phyloP scores from a whole-genome alignment of 2,888 invertebrate genomes.

The Disparrhopalites patrizii region DNA sequence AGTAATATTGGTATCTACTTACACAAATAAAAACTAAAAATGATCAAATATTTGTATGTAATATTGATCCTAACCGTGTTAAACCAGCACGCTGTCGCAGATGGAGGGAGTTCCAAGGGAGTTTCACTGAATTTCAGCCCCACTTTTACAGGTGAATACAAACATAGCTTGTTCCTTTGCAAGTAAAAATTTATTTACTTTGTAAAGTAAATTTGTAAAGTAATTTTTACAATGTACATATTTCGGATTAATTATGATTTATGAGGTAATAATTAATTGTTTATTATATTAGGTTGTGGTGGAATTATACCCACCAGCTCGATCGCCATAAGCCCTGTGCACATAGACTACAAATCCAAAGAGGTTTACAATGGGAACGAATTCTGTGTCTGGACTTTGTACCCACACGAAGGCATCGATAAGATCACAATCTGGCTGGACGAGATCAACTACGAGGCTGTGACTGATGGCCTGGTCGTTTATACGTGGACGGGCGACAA shows the following conservation, averaged over 20 bases:
- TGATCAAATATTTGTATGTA: no score
- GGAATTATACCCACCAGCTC: not conserved
- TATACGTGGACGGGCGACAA: not conserved
- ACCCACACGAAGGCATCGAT: not conserved
- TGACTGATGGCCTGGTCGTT: not conserved
- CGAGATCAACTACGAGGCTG: no score
- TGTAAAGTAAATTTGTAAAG: no score
- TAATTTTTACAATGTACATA: no score
- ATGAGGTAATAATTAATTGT: not conserved
- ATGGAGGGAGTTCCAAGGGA: no score
- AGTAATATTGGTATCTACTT: no score
- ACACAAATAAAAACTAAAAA: no score
- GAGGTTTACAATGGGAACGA: not conserved
- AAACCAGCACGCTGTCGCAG: no score
- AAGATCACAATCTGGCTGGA: not conserved
- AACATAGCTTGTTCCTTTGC: not conserved
- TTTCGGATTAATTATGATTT: no score
- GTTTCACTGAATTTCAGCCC: no score
- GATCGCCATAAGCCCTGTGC: not conserved
- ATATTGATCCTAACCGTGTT: no score
- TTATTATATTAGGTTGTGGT: not conserved
- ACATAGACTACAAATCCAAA: not conserved
- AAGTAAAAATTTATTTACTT: not conserved
- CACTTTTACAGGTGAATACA: no score
- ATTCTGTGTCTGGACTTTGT: not conserved